These are phyloP conservation scores for Macheiramphus alcinus DNA, from an alignment of 2,113 vertebrate species.

Conservation along the genomic window DNA sequence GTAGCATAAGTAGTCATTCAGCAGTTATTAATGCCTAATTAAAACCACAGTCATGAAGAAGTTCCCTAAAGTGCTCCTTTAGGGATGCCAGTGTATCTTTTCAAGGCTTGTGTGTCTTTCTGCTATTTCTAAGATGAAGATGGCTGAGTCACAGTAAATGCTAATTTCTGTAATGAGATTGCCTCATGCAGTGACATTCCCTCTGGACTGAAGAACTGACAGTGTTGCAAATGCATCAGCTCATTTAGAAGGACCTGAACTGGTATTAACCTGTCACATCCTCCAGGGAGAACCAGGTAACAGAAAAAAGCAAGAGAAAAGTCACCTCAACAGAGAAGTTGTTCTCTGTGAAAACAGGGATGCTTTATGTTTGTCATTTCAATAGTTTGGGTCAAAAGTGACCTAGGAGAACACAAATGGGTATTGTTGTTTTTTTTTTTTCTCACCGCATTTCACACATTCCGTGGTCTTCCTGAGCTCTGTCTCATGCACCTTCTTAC, in stretches of 20 bases:
- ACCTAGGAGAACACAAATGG: background rate
- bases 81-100: background rate
- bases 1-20: background rate
- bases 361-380: background rate
- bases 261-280: background rate
- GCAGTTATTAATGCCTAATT: slow-evolving; percentile 1
- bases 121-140: background rate
- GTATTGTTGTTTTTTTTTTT: background rate
- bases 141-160: slow-evolving; percentile 41
- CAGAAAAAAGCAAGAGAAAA: background rate
- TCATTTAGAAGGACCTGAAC: slow-evolving; percentile 6
- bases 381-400: background rate
- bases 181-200: background rate
- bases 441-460: background rate
- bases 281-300: background rate
- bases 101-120: slow-evolving; percentile 4
- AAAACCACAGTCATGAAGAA: background rate
- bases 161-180: slow-evolving; percentile 30
- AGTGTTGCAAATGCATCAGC: background rate
- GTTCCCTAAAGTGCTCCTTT: background rate
- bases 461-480: background rate
- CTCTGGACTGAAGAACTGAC: background rate
- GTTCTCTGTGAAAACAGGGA: background rate
- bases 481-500: background rate
- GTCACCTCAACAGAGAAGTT: background rate